These are phyloP conservation scores for Nephotettix cincticeps DNA, from an alignment of 1,140 invertebrate genomes.

Conservation along the genomic window DNA sequence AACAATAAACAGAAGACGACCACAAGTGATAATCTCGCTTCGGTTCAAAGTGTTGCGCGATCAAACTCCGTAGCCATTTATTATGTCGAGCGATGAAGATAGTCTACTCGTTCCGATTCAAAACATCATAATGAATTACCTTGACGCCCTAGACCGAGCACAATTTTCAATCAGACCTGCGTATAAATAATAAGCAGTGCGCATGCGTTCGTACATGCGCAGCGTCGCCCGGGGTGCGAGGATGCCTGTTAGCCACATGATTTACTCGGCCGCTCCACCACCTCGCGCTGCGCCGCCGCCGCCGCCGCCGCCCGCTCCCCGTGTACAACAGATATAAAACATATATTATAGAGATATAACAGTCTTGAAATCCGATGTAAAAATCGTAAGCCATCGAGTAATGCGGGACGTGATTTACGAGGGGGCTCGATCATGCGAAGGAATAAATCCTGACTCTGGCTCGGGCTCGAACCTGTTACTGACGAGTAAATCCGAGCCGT, in stretches of 20 bases:
- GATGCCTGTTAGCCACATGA: not conserved
- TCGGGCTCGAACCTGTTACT: not conserved
- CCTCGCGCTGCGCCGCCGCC: not conserved
- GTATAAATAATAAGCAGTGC: not conserved
- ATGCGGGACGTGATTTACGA: slow-evolving; percentile 4
- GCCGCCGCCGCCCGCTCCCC: not conserved
- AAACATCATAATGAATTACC: not conserved
- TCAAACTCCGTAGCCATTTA: too few species aligned
- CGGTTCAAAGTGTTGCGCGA: too few species aligned
- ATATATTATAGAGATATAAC: slow-evolving; percentile 24
- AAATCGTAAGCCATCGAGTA: slow-evolving; percentile 10
- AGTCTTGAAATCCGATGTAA: slow-evolving; percentile 13
- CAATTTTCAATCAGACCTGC: not conserved
- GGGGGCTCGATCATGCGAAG: slow-evolving; percentile 5
- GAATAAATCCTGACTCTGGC: slow-evolving; percentile 2
- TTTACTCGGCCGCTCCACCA: not conserved
- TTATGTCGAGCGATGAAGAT: too few species aligned
- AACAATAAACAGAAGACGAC: too few species aligned
- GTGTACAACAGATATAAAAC: slow-evolving; percentile 2
- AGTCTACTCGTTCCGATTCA: too few species aligned
- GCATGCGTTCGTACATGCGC: not conserved
- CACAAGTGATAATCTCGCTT: too few species aligned
- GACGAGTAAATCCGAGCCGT: slow-evolving; percentile 9
- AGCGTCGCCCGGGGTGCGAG: not conserved
- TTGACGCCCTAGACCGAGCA: not conserved